Evolutionary conservation across 2,888 invertebrate species (phyloP), one percentile per base, ranked within the genome.

Genomic region (Autographa gamma): DNA sequence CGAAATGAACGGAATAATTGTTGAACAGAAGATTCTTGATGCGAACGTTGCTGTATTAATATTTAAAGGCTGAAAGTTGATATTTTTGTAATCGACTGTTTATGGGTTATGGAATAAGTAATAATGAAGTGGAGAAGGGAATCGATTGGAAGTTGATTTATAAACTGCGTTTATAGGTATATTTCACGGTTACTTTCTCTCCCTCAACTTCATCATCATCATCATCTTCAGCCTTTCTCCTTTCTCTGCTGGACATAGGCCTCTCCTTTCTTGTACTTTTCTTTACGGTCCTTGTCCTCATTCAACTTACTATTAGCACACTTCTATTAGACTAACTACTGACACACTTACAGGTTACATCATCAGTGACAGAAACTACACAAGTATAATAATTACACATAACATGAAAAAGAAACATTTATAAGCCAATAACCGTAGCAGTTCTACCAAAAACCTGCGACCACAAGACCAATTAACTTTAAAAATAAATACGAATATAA

Each of bases 1-100:
- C 56, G 52, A 67, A 78, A 58, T 65, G 38, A 63, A 9, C 48
- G 1, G n/a, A 34, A 54, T 48, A 60, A 65, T 63, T 69, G 52
- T 54, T 25, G 8, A 16, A 69, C 19, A 11, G 25, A 38, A 19
- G 5, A 34, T 63, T 76, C 63, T 74, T 14, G 41, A 60, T 54
- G 32, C 18, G 14, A 41, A 25, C 63, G 8, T 43, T n/a, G 62
- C 66, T 31, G 59, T 16, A 61, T 59, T 62, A 19, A 38, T n/a
- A 63, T 66, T 16, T 19, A 48, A 25, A 11, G 13, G 13, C 13
- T 11, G 54, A 13, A 56, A 4, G 19, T 54, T 25, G 3, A 19
- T 19, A 4, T 25, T 19, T 56, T 19, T 19, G 11, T 19, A 48
- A n/a, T 48, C 48, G n/a, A n/a, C n/a, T n/a, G 48, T 13, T 56